A percentile compares a stretch with the other conserved stretches of the same genome.
phyloP scores from a whole-genome alignment of 2,888 invertebrate species.

The Machimus atricapillus region DNA sequence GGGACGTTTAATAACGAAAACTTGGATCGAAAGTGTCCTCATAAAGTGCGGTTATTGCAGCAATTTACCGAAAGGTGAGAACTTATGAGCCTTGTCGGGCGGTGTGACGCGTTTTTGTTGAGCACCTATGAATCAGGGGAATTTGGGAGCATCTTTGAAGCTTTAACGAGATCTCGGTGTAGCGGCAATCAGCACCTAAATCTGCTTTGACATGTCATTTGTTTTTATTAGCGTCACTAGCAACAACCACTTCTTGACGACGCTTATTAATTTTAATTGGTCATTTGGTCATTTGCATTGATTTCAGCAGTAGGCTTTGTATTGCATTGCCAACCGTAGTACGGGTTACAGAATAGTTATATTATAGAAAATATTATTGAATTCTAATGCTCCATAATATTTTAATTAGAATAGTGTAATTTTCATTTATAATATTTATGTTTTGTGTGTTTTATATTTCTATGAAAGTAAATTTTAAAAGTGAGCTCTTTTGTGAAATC shows the following conservation, averaged over 20 bases:
- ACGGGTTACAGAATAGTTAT: too few species aligned
- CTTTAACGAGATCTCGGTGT: background rate
- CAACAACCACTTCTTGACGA: background rate
- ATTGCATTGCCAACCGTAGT: too few species aligned
- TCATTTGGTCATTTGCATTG: background rate
- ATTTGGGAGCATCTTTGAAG: background rate
- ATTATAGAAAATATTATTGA: too few species aligned
- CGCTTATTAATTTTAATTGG: background rate
- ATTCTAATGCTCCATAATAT: too few species aligned
- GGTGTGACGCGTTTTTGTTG: background rate
- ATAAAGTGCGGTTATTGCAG: slow-evolving; percentile 16
- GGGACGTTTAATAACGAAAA: background rate
- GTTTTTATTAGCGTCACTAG: background rate
- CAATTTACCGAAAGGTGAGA: slow-evolving; percentile 31
- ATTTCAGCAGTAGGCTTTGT: background rate
- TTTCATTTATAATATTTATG: too few species aligned
- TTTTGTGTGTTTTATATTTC: too few species aligned
- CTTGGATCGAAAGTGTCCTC: background rate
- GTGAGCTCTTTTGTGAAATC: too few species aligned
- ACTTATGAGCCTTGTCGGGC: background rate
- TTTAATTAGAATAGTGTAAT: too few species aligned
- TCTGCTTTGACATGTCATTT: background rate
- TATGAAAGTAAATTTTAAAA: too few species aligned
- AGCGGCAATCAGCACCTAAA: background rate
- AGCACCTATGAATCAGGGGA: background rate